Evolutionary conservation across 2,888 invertebrate genomes (phyloP).

Genomic region (Steinernema scapterisci): DNA sequence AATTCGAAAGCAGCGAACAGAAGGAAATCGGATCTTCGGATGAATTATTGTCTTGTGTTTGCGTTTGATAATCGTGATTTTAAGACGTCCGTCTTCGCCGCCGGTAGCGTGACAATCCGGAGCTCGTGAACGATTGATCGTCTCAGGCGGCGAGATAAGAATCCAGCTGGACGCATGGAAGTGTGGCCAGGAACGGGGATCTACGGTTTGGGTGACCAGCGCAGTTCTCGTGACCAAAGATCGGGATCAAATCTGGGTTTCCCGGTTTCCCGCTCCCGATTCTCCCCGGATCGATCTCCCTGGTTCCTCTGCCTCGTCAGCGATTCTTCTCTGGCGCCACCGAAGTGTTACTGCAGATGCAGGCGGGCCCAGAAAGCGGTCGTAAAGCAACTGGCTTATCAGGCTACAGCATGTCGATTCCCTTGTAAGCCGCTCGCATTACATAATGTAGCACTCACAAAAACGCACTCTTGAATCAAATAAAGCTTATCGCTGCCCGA

Average conservation of each 20-base stretch:
- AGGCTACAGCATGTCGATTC: conserved; percentile 2
- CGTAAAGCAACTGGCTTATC: conserved; percentile 15
- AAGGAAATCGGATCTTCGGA: too few relatives aligned
- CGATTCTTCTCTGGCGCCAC: background rate
- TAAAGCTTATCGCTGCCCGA: background rate
- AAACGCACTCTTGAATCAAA: background rate
- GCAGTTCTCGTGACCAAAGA: background rate
- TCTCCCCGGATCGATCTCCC: background rate
- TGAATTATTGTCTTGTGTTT: too few relatives aligned
- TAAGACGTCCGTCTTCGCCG: too few relatives aligned
- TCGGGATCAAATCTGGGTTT: background rate
- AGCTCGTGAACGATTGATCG: too few relatives aligned
- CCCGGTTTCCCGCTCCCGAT: background rate
- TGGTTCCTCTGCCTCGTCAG: background rate
- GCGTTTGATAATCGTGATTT: too few relatives aligned
- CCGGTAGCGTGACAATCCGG: too few relatives aligned
- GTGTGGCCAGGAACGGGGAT: too few relatives aligned
- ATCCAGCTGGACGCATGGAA: too few relatives aligned
- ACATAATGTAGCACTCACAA: background rate
- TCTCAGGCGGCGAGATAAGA: too few relatives aligned
- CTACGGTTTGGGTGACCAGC: too few relatives aligned
- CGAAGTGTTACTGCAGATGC: background rate
- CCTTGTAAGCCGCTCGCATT: background rate
- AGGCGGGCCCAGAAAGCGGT: background rate
- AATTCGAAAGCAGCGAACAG: too few relatives aligned